These are phyloP conservation scores for Carollia perspicillata DNA, from an alignment of 2,113 vertebrate species.

Conservation along the genomic window DNA sequence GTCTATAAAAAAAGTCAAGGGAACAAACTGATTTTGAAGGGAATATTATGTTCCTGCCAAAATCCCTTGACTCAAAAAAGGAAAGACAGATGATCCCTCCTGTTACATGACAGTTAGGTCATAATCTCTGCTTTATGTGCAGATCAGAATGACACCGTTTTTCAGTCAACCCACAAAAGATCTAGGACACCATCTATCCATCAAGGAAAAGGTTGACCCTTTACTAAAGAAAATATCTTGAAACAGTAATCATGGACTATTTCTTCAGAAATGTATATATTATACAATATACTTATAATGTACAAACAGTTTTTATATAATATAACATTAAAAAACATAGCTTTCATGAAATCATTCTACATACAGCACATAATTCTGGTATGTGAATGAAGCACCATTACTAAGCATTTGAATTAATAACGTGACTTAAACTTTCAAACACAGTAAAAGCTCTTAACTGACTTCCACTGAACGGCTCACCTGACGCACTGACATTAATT, in stretches of 20 bases:
- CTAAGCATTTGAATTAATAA: not conserved
- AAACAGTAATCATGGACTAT: not conserved
- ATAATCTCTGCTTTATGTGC: conserved; percentile 57
- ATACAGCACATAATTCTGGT: not conserved
- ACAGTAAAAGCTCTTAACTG: not conserved
- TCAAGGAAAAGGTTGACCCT: not conserved
- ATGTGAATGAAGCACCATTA: not conserved
- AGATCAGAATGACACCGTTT: conserved; percentile 50
- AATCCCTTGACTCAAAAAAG: conserved; percentile 77
- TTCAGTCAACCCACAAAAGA: conserved; percentile 39
- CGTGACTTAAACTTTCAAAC: not conserved
- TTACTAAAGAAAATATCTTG: not conserved
- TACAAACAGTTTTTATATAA: not conserved
- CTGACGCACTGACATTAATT: not conserved
- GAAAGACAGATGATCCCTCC: conserved; percentile 72
- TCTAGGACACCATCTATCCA: not conserved
- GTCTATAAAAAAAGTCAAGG: conserved; percentile 58
- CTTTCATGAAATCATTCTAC: not conserved
- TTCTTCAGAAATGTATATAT: not conserved
- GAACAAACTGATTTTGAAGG: conserved; percentile 79
- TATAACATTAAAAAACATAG: not conserved
- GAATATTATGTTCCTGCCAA: conserved; percentile 80
- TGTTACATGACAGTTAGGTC: conserved; percentile 64
- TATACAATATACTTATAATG: not conserved
- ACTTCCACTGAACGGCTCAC: not conserved